phyloP scores from a whole-genome alignment of 2,797 vertebrate genomes.

The Brotula barbata region DNA sequence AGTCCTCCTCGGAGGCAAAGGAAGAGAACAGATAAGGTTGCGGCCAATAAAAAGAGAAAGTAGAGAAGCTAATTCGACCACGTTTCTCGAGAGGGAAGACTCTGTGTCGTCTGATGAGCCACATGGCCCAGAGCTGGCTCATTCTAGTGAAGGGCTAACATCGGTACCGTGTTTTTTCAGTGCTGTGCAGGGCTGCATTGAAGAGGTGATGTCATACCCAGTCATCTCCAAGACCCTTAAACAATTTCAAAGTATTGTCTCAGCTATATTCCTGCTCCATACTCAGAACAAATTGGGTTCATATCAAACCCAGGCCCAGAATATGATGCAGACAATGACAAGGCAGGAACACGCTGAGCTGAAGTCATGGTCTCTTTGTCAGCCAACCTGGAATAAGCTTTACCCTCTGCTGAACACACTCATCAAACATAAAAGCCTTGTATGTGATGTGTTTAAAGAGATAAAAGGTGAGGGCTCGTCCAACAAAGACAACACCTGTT shows the following conservation, averaged over 20 bases:
- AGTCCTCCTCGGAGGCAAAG: conserved; percentile 66
- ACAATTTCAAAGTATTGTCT: conserved; percentile 60
- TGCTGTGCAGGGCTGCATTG: conserved; percentile 70
- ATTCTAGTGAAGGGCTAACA: conserved; percentile 28
- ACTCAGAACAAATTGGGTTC: conserved; percentile 22
- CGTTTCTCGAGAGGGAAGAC: conserved; percentile 65
- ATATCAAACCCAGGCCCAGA: conserved; percentile 15
- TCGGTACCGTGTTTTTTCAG: conserved; percentile 76
- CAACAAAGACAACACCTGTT: conserved; percentile 25
- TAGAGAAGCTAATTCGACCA: conserved; percentile 58
- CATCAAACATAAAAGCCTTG: conserved; percentile 51
- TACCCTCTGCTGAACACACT: conserved; percentile 62
- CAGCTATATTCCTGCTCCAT: conserved; percentile 32
- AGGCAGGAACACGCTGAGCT: conserved; percentile 55
- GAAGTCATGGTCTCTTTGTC: conserved; percentile 58
- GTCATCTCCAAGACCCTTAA: conserved; percentile 63
- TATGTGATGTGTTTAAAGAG: conserved; percentile 53
- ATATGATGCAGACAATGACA: conserved; percentile 37
- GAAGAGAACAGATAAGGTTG: conserved; percentile 28
- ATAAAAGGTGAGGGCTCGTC: conserved; percentile 27
- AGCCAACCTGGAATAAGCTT: conserved; percentile 63
- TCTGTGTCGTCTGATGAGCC: conserved; percentile 47
- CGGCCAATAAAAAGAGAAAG: conserved; percentile 11
- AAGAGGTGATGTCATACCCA: conserved; percentile 70
- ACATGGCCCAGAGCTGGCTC: conserved; percentile 2